Evolutionary conservation across 1,140 invertebrate genomes (phyloP), one percentile per base, ranked within the genome.

Genomic region (Camponotus vicinus): DNA sequence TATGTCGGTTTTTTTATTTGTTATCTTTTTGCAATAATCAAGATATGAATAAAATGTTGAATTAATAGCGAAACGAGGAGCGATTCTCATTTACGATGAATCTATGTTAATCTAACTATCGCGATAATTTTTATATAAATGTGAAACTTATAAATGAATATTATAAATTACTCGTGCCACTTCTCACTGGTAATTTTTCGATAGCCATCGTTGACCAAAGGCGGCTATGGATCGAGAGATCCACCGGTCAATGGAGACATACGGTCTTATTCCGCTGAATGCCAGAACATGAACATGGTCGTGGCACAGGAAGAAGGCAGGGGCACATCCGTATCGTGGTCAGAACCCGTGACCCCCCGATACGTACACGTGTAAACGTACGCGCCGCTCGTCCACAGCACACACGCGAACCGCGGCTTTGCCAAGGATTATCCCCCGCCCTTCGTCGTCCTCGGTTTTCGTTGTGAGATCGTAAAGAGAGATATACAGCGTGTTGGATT

Each of bases 291-390:
- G 93, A 93, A 92, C 91, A 90, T 92, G 92, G 92, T 94, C 90
- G 92, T 91, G 87, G 89, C 92, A 95, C 95, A 95, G 95, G 95
- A 95, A 95, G 94, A 95, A 95, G 94, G 94, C 94, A 95, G 95
- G 93, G 94, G 94, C 95, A 95, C 95, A 95, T 95, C 95, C 95
- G 95, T 95, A 95, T 93, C 94, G 94, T 95, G 94, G 91, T 93
- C 94, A 95, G 92, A 92, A 93, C 91, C 95, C 94, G 94, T 95
- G 95, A 95, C 95, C 93, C 94, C 94, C 94, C 87, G 79, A 76
- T 85, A 90, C 89, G 73, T 90, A 88, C 92, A 93, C 90, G 86
- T 93, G 80, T 92, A 89, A 90, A 91, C 79, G 90, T 91, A 91
- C 86, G 85, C 89, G 91, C 49, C 83, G 80, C 76, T 79, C 80